These are phyloP conservation scores for Crypturellus undulatus DNA, from an alignment of 2,113 vertebrate genomes.

Conservation along the genomic window DNA sequence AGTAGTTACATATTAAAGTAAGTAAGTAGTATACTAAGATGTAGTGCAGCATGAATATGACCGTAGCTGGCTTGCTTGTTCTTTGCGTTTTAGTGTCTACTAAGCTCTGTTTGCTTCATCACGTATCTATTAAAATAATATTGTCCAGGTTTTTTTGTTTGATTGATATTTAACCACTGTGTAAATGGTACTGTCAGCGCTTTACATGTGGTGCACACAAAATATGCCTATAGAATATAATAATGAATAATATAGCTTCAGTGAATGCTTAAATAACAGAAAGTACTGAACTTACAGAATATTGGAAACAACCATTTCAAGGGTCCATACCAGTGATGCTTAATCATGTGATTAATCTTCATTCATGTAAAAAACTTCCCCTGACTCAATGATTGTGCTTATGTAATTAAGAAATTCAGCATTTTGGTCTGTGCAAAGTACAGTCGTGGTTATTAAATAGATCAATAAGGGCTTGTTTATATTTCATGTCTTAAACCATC, in stretches of 20 bases:
- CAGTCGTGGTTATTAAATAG: neutral
- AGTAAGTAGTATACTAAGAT: neutral
- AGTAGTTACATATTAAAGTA: neutral
- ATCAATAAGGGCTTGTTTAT: neutral
- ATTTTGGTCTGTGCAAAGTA: neutral
- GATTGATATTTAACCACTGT: neutral
- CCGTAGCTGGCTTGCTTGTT: neutral
- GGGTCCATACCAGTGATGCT: neutral
- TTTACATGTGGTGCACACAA: neutral
- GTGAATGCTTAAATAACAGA: neutral
- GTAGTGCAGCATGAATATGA: neutral
- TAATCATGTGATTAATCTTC: slow-evolving; percentile 37
- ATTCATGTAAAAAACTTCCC: slow-evolving; percentile 22
- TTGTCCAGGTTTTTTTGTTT: neutral
- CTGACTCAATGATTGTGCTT: slow-evolving; percentile 19
- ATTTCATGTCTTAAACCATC: neutral
- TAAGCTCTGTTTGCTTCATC: neutral
- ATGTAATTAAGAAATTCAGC: neutral
- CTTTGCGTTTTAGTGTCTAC: neutral
- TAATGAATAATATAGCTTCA: no score
- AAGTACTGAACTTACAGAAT: slow-evolving; percentile 49
- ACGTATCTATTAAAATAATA: neutral
- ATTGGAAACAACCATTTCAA: slow-evolving; percentile 65
- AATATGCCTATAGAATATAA: no score
- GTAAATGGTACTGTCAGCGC: neutral